A percentile compares a stretch with the other conserved stretches of the same genome.
phyloP scores from a whole-genome alignment of 2,888 invertebrate species.

The Ennomos erosarius region DNA sequence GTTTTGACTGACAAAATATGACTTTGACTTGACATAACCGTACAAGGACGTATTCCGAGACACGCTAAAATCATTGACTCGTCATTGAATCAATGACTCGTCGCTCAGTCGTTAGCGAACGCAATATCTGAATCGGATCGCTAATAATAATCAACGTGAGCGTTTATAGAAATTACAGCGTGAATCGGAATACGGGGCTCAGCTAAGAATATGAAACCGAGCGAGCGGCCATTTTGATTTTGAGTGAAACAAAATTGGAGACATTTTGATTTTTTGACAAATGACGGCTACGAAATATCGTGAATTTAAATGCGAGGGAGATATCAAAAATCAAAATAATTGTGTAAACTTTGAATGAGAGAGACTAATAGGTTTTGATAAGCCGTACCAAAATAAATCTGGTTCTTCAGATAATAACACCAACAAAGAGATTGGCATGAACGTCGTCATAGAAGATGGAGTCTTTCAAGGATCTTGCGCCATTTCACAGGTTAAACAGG shows the following conservation, averaged over 20 bases:
- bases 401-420: conserved; percentile 24
- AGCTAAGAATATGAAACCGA: no score
- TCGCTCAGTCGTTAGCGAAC: no score
- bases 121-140: no score
- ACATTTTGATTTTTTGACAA: conserved; percentile 44
- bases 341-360: conserved; percentile 26
- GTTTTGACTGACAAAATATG: no score
- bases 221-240: conserved; percentile 30
- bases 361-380: conserved; percentile 43
- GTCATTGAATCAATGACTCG: no score
- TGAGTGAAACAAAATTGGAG: conserved; percentile 43
- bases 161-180: no score
- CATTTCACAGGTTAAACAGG: conserved; percentile 39
- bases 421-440: conserved; percentile 42
- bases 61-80: no score
- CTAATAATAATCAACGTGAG: no score
- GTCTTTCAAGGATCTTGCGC: conserved; percentile 35
- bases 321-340: conserved; percentile 43
- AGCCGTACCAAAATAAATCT: conserved; percentile 35
- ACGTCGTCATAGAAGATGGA: conserved; percentile 46
- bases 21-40: no score
- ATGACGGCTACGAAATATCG: conserved; percentile 40
- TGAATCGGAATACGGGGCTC: no score
- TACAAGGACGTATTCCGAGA: no score
- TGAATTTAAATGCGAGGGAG: conserved; percentile 45